Evolutionary conservation across 2,888 invertebrate genomes (phyloP).

Genomic region (Schizotus pectinicornis): DNA sequence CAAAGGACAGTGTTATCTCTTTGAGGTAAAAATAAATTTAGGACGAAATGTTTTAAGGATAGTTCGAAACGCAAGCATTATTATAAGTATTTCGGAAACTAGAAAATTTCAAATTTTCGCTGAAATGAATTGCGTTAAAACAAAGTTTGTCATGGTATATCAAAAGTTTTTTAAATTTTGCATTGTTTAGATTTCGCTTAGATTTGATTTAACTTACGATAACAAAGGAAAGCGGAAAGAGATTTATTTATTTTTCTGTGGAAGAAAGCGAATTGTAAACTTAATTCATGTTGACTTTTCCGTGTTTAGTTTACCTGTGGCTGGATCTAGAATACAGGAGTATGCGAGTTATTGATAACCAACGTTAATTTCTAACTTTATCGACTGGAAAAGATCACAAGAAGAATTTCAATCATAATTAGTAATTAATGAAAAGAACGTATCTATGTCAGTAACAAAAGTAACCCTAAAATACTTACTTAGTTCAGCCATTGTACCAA

Average conservation of each 20-base stretch:
- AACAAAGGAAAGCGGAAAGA: slow-evolving; percentile 20
- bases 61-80: slow-evolving; percentile 15
- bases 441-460: slow-evolving; percentile 23
- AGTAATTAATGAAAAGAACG: slow-evolving; percentile 29
- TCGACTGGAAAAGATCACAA: slow-evolving; percentile 32
- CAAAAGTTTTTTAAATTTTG: background rate
- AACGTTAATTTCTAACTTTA: slow-evolving; percentile 22
- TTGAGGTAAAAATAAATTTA: slow-evolving; percentile 30
- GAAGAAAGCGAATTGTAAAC: slow-evolving; percentile 21
- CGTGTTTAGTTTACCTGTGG: slow-evolving; percentile 29
- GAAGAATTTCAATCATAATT: slow-evolving; percentile 37
- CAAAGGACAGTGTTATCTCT: slow-evolving; percentile 34
- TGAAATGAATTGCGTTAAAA: background rate
- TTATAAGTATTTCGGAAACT: slow-evolving; percentile 8
- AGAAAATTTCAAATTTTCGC: slow-evolving; percentile 1
- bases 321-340: slow-evolving; percentile 30
- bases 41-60: slow-evolving; percentile 21
- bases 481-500: slow-evolving; percentile 11
- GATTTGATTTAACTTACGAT: slow-evolving; percentile 23
- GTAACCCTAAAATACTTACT: slow-evolving; percentile 18
- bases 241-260: slow-evolving; percentile 28
- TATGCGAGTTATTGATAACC: slow-evolving; percentile 34
- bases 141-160: background rate
- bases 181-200: background rate
- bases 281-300: slow-evolving; percentile 31